Evolutionary conservation across 1,140 invertebrate species (phyloP), one percentile per base, ranked within the genome.

Genomic region (Cheumatopsyche charites): DNA sequence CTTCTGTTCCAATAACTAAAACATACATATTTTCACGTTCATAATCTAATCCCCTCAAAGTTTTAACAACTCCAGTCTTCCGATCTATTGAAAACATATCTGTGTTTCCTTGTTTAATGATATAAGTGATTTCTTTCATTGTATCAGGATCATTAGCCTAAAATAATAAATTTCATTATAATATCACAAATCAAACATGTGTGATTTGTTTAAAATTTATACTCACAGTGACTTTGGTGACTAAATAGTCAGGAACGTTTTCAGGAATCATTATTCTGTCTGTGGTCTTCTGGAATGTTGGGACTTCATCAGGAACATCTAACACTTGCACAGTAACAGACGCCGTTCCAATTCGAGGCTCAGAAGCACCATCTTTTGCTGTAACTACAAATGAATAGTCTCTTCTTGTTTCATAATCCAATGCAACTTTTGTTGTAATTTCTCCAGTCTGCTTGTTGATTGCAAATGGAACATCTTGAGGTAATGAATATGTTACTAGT

Each of bases 331-430:
- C 89, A 0, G 91, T 92, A 0, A 97, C 94, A 3, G 91, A 93
- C 0, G 94, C 93, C 0, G 94, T 96, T 0, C 93, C 92, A 62
- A 95, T 85, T 19, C 92, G 86, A n/a, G 90, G 89, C 83, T 96
- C 93, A 0, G 90, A 87, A 3, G 93, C 95, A 25, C 90, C 90
- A 80, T 97, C 95, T 79, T 90, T 92, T 1, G 95, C 95, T 2
- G 92, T 94, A 0, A 97, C 92, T 25, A 93, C 90, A 79, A 95
- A 93, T 74, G 89, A 89, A 79, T 93, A 93, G 70, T 91, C 90
- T 82, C 90, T 90, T 76, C 92, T 88, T 19, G 87, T 88, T 79
- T 96, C 94, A 80, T 93, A 96, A 80, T 96, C 93, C 58, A 96
- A 80, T n/a, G 90, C 85, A 6, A 86, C 84, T 58, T 88, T 90